Evolutionary conservation across 2,113 vertebrate species (phyloP), one percentile per base, ranked within the genome.

Genomic region (Entomyzon cyanotis): DNA sequence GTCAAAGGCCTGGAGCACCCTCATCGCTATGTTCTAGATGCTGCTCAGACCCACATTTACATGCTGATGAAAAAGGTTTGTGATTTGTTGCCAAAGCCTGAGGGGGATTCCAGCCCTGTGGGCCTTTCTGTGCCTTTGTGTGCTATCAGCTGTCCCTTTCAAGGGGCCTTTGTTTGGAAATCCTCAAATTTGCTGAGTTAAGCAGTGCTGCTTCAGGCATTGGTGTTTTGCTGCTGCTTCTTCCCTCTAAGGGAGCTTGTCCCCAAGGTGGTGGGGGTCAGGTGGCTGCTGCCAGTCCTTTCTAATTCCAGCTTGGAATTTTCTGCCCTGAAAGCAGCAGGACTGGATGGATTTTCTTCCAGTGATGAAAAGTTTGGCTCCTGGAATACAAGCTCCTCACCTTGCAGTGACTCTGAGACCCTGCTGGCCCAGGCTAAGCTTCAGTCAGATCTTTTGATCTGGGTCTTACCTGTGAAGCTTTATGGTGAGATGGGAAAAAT

Each of bases 51-150:
- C 5, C 99, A 99, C 96, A 99, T 99, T 93, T 99, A 99, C 98
- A 99, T 99, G 99, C 99, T 99, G 88, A 99, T 99, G 99, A 99
- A 99, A 98, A 99, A 99, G 99, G 99, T 99, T 83, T 85, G 97
- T 58, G 16, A 5, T 31, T 95, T 85, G 89, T 50, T 95, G 84
- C 59, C 75, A 47, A 47, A 94, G 50, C 91, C 77, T 22, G 8
- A 55, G 84, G 93, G 90, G 87, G 24, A 92, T 95, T 93, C 88
- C 87, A 41, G 64, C 35, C 87, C 87, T 84, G 30, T 15, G 64
- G 88, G 86, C 62, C 64, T 94, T 94, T 39, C 93, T 23, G 4
- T 22, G 37, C 84, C 83, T 70, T 49, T 80, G 49, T 78, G 65
- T 70, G 75, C 58, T 53, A 13, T 89, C 90, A 62, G 53, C 87